Base-by-base conservation (phyloP, 2,113 vertebrate species). In the Apus apus region DNA sequence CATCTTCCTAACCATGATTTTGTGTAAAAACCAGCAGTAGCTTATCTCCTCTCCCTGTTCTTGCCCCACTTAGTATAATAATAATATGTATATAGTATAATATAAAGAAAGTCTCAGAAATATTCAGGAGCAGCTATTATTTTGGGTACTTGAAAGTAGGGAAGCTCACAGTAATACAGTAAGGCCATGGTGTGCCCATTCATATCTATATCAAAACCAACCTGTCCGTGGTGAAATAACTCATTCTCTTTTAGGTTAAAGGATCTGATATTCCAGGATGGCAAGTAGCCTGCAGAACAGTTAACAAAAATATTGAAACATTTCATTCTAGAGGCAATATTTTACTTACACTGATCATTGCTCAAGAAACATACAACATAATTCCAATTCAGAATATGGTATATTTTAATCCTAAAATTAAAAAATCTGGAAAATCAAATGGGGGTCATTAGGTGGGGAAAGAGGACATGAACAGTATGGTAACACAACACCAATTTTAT, bases 11-110 rank as follows among this genome's bases (percentile, higher is more conserved):
- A 17, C 2, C 13, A 29, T 43, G 20, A 30, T 82, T 25, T 56
- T 74, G 23, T 54, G 18, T 48, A 62, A 62, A 26, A 34, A 57
- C 15, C 40, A 70, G 8, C 13, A 62, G 5, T 25, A 48, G 57
- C 30, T 43, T 84, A 85, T 16, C 8, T 8, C 4, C 7, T 38
- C 29, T 48, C 45, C 9, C 12, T 43, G 5, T 32, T 81, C 38
- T 77, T 0, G 0, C 1, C 23, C 17, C 57, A 11, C 17, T 51
- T n/a, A 48, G 5, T 60, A 9, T 57, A 40, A 23, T 10, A 18
- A 23, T 10, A 15, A 6, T 25, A 34, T 13, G 1, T 29, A 30
- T 46, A 29, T 13, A 34, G 18, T 15, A 12, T 15, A 51, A 57
- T 21, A 20, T 11, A 56, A 78, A 79, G 18, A 53, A 46, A 29